Conservation (phyloP, 2,888 invertebrate genomes). For the Ellobium chinense region DNA sequence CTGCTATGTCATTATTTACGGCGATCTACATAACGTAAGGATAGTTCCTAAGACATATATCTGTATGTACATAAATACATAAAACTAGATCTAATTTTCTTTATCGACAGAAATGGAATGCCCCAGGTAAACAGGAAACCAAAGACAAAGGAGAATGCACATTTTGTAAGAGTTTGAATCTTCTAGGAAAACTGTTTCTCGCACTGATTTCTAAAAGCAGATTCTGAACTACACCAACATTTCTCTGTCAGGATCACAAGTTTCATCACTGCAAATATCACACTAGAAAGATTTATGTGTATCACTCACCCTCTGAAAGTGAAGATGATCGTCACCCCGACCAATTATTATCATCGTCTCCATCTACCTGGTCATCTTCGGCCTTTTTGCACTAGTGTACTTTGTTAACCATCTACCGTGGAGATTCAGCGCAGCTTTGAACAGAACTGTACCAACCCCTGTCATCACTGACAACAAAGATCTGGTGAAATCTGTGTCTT, state of each 20-base stretch:
- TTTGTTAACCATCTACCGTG: neutral
- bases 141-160: too few relatives aligned
- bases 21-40: too few relatives aligned
- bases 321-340: neutral
- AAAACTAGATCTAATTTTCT: too few relatives aligned
- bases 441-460: neutral
- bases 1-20: too few relatives aligned
- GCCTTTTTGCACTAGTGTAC: neutral
- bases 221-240: too few relatives aligned
- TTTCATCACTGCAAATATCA: neutral
- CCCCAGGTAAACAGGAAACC: too few relatives aligned
- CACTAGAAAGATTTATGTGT: neutral
- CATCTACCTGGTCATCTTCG: neutral
- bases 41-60: too few relatives aligned
- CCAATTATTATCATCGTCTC: neutral
- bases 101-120: too few relatives aligned
- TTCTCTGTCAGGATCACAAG: neutral
- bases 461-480: neutral
- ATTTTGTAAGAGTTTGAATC: too few relatives aligned
- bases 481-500: neutral
- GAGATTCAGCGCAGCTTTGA: neutral
- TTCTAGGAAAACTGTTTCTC: too few relatives aligned
- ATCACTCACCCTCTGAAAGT: neutral
- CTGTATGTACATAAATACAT: too few relatives aligned
- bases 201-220: too few relatives aligned